Evolutionary conservation across 2,888 invertebrate genomes (phyloP).

Genomic region (Macrophya alboannulata): DNA sequence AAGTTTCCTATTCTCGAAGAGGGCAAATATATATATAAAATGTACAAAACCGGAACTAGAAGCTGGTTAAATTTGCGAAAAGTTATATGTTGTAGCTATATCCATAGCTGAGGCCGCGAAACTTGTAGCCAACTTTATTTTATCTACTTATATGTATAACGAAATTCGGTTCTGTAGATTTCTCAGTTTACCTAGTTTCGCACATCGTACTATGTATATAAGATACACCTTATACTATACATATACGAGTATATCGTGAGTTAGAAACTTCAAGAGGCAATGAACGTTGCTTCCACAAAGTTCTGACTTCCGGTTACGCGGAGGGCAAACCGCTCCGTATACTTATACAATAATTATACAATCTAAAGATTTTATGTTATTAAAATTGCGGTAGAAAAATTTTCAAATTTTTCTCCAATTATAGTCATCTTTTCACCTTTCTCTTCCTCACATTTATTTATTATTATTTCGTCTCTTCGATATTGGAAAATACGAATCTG

Average conservation of each 20-base stretch:
- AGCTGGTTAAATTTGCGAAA: conserved; percentile 7
- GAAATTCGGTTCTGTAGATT: not conserved
- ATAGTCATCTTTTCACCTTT: too few relatives aligned
- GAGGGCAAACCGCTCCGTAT: too few relatives aligned
- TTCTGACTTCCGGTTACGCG: not conserved
- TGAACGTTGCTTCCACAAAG: not conserved
- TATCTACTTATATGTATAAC: not conserved
- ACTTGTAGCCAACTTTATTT: not conserved
- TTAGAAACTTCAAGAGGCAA: not conserved
- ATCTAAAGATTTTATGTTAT: not conserved
- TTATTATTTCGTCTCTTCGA: too few relatives aligned
- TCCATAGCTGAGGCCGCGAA: not conserved
- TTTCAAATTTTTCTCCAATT: too few relatives aligned
- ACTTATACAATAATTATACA: not conserved
- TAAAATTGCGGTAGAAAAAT: too few relatives aligned
- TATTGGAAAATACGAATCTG: too few relatives aligned
- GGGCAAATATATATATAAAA: not conserved
- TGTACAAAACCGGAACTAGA: not conserved
- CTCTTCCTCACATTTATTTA: too few relatives aligned
- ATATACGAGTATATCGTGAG: not conserved
- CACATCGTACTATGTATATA: not conserved
- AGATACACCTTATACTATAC: not conserved
- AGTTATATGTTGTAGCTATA: not conserved
- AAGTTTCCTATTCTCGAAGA: not conserved
- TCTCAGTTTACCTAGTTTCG: conserved; percentile 24